A percentile compares a stretch with the other conserved stretches of the same genome.
Conservation (phyloP, 2,797 vertebrate species). For the Hoplostethus atlanticus region DNA sequence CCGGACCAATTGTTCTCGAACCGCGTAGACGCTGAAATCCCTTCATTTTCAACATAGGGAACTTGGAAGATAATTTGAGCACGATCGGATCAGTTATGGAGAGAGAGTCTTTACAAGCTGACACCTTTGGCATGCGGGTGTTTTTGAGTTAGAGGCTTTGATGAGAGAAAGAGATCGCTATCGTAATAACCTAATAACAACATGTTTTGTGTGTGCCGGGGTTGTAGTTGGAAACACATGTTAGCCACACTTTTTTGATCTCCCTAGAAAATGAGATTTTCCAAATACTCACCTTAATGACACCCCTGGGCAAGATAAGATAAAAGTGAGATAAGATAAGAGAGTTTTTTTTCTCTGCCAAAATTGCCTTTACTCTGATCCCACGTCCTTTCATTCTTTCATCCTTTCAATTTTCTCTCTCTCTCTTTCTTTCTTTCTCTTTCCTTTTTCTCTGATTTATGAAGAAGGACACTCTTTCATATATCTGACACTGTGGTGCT, state of each 20-base stretch:
- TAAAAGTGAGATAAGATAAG: constrained; percentile 59
- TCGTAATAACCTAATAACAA: constrained; percentile 70
- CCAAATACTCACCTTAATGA: constrained; percentile 55
- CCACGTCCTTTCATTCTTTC: constrained; percentile 41
- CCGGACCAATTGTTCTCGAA: constrained; percentile 75
- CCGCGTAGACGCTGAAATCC: constrained; percentile 60
- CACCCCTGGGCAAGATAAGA: constrained; percentile 54
- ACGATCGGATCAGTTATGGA: constrained; percentile 68
- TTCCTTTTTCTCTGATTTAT: constrained; percentile 38
- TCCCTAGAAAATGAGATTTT: constrained; percentile 48
- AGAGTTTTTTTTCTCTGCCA: constrained; percentile 37
- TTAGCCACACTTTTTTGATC: constrained; percentile 59
- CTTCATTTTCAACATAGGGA: constrained; percentile 52
- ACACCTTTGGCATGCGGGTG: constrained; percentile 75
- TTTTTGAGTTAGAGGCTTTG: constrained; percentile 67
- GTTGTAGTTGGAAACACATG: constrained; percentile 64
- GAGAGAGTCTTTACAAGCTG: constrained; percentile 72
- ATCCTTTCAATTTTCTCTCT: constrained; percentile 22
- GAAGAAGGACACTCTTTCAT: constrained; percentile 35
- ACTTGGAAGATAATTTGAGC: constrained; percentile 66
- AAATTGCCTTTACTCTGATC: constrained; percentile 53
- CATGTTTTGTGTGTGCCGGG: constrained; percentile 17
- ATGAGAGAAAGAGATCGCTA: constrained; percentile 63
- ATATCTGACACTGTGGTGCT: constrained; percentile 20
- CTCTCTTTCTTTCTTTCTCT: constrained; percentile 15